phyloP scores from a whole-genome alignment of 2,797 vertebrate species.

The Ataeniobius toweri region DNA sequence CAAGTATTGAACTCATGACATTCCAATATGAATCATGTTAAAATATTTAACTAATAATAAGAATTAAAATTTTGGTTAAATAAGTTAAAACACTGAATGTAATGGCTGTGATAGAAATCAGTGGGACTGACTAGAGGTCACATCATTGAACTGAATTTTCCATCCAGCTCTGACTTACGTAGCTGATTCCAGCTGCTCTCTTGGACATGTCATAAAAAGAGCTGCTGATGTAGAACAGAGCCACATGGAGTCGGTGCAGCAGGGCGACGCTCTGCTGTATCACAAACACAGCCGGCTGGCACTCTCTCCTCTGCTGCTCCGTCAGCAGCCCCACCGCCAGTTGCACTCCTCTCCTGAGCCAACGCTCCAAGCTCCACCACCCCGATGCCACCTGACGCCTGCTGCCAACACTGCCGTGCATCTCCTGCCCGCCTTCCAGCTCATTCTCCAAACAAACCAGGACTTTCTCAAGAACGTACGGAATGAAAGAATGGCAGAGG shows the following conservation, averaged over 20 bases:
- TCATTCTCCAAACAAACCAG: constrained; percentile 87
- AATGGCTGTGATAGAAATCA: no score
- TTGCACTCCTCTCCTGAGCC: constrained; percentile 74
- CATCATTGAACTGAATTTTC: no score
- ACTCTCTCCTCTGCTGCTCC: constrained; percentile 79
- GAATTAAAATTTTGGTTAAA: no score
- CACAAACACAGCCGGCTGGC: constrained; percentile 61
- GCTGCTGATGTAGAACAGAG: constrained; percentile 88
- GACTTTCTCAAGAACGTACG: constrained; percentile 88
- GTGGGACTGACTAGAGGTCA: no score
- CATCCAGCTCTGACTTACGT: constrained; percentile 79
- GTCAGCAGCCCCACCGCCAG: constrained; percentile 64
- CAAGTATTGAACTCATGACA: no score
- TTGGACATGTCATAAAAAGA: constrained; percentile 91
- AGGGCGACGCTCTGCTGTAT: constrained; percentile 80
- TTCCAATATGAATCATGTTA: no score
- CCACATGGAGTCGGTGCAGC: constrained; percentile 85
- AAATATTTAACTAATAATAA: no score
- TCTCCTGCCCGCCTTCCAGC: constrained; percentile 74
- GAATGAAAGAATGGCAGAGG: constrained; percentile 80
- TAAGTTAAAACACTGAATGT: no score
- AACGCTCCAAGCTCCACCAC: constrained; percentile 63
- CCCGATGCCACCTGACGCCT: constrained; percentile 9
- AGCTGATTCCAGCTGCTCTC: constrained; percentile 83
- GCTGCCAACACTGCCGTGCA: not conserved